Evolutionary conservation across 2,113 vertebrate species (phyloP).

Genomic region (Poeciliopsis occidentalis): DNA sequence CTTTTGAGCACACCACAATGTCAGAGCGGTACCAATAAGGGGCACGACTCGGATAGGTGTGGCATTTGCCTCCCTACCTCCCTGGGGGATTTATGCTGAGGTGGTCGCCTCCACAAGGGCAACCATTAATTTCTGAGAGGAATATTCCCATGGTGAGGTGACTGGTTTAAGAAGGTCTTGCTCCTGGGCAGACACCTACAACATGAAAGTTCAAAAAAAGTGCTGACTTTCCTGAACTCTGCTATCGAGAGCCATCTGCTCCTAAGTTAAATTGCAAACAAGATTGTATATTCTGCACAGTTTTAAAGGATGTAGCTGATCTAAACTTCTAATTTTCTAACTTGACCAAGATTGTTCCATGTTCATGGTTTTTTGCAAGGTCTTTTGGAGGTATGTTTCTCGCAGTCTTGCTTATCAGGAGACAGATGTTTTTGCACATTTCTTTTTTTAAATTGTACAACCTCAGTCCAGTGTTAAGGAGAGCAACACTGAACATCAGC

Average conservation of each 20-base stretch:
- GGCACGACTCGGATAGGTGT: slow-evolving; percentile 53
- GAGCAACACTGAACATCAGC: no score
- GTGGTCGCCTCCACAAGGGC: slow-evolving; percentile 69
- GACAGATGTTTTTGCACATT: neutral
- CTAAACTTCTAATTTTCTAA: slow-evolving; percentile 31
- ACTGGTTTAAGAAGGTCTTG: slow-evolving; percentile 74
- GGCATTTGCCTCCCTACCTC: slow-evolving; percentile 58
- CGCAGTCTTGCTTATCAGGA: neutral
- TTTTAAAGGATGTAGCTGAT: slow-evolving; percentile 40
- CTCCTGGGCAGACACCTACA: slow-evolving; percentile 67
- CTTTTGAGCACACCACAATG: slow-evolving; percentile 59
- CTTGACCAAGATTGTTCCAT: slow-evolving; percentile 9
- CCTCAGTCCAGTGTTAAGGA: no score
- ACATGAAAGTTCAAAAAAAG: slow-evolving; percentile 73
- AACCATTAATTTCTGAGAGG: slow-evolving; percentile 75
- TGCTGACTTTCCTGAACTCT: slow-evolving; percentile 72
- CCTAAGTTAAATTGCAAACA: slow-evolving; percentile 59
- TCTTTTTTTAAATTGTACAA: neutral
- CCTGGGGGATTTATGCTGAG: slow-evolving; percentile 66
- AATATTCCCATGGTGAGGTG: slow-evolving; percentile 72
- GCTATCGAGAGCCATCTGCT: slow-evolving; percentile 76
- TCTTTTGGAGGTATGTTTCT: neutral
- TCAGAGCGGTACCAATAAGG: slow-evolving; percentile 64
- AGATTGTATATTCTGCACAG: slow-evolving; percentile 40
- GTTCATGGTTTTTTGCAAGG: slow-evolving; percentile 16